Evolutionary conservation across 1,140 invertebrate genomes (phyloP), one percentile per base, ranked within the genome.

Genomic region (Drosophila arawakana): DNA sequence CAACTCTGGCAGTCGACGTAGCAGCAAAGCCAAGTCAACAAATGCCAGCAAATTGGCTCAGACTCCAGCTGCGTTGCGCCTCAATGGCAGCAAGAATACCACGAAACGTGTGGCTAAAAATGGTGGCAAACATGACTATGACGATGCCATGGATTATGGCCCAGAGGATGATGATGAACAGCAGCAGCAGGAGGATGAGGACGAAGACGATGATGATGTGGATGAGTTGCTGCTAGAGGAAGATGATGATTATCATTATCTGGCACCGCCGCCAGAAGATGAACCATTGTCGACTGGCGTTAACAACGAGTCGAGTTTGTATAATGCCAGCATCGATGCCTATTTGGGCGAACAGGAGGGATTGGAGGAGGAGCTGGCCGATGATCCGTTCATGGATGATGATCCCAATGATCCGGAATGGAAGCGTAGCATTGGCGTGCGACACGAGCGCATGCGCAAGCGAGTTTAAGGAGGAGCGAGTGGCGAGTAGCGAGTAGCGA

Each of bases 351-450:
- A 82, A 35, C 70, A 57, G 7, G 78, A 74, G 7, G 80, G 60
- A 7, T 54, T 86, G 15, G 82, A 90, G 15, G 73, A 83, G 21
- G 95, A 95, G 79, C 95, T 95, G 30, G 94, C 94, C 18, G 93
- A 94, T 43, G 93, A 94, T 69, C 94, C 94, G 46, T 91, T 91
- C n/a, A 63, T 73, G 37, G 95, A 94, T 21, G 96, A 96, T 80
- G 96, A 96, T 93, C 95, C 95, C 7, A 96, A 96, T 92, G 96
- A 97, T 93, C 96, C 96, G n/a, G 96, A 97, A 86, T 97, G 96
- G 96, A 86, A 86, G 44, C 82, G 62, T 21, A 74, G 71, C 37
- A 59, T 70, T 43, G 77, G 35, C 8, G 77, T 37, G 25, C 63
- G 76, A 5, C 57, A 61, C 59, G 39, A 78, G 35, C 44, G 60